Base-by-base conservation (phyloP, 1,140 invertebrate species). In the Procambarus virginalis region DNA sequence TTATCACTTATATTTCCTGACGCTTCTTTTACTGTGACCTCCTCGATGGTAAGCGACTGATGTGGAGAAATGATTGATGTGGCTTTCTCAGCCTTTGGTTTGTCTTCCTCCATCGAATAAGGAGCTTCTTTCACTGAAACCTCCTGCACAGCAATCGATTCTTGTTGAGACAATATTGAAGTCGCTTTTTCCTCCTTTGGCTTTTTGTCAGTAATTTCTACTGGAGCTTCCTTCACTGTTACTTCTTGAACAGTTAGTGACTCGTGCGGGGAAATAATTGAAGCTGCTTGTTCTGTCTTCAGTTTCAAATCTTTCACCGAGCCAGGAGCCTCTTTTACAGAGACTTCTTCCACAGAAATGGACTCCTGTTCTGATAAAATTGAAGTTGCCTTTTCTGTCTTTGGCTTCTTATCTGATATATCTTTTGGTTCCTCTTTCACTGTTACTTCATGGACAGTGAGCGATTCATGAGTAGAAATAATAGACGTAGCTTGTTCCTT, bases 251-350 rank as follows among this genome's bases (percentile, higher is more conserved):
- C 68, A 20, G 78, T 88, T 12, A 88, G 46, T 4, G 86, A 88
- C 68, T 88, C 78, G 48, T 81, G 86, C 49, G 86, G 86, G 51
- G 86, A 82, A 22, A 88, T 82, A 17, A 81, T 88, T 20, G 86
- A 73, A 9, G 79, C 70, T 12, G 86, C 86, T 70, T 88, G 86
- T 48, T 88, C 86, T 55, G 86, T 88, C 48, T 82, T 88, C 10
- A 64, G 78, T 20, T 81, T 80, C 8, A 48, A 60, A 51, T 88
- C 78, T 58, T 88, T 78, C 49, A 88, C 49, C 2, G 58, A 55
- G 14, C 78, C 86, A n/a, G 86, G 73, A 73, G 80, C 90, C 92
- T 96, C 95, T 8, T 93, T 94, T n/a, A 94, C 92, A 93, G 95
- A 93, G 91, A 95, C 94, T 91, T 95, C 92, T 60, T 93, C 93